Conservation (phyloP, 2,113 vertebrate genomes). For the Chrysemys picta region DNA sequence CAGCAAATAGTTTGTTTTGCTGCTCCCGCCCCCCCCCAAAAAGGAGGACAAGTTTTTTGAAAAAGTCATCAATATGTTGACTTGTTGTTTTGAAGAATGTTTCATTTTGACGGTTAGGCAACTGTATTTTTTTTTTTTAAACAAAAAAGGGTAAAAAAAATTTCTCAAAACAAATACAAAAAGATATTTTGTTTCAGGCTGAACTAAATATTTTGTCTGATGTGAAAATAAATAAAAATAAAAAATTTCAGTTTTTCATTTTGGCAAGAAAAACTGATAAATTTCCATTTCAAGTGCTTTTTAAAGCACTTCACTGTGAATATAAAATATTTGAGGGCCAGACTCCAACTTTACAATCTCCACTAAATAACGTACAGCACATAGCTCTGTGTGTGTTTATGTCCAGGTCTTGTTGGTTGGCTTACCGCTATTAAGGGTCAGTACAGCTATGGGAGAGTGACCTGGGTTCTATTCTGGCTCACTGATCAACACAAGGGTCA, state of each 20-base stretch:
- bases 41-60: background rate
- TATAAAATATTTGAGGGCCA: background rate
- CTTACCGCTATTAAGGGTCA: background rate
- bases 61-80: background rate
- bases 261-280: background rate
- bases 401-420: background rate
- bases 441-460: background rate
- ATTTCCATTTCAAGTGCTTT: background rate
- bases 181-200: background rate
- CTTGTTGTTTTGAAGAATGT: background rate
- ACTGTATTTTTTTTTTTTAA: background rate
- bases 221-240: background rate
- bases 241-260: background rate
- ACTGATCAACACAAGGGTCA: background rate
- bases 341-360: background rate
- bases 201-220: background rate
- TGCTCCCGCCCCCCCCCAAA: background rate
- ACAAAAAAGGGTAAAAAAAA: background rate
- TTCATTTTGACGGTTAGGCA: background rate
- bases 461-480: rapidly evolving
- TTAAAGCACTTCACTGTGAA: rapidly evolving
- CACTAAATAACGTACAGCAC: background rate
- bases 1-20: background rate
- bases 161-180: background rate
- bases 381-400: rapidly evolving